Evolutionary conservation across 2,797 vertebrate genomes (phyloP).

Genomic region (Galaxias olidus): DNA sequence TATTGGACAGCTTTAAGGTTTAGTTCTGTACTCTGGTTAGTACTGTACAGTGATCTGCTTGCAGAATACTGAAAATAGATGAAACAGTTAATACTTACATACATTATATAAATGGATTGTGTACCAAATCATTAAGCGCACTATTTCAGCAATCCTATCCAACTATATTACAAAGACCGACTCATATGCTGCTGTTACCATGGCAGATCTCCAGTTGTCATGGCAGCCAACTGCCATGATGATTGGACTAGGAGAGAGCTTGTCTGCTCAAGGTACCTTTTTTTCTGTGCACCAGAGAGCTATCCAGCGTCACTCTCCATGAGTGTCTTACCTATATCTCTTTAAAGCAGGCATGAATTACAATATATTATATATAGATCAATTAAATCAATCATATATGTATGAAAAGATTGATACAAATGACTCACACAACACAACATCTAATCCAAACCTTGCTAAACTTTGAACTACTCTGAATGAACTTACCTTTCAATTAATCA

Average conservation of each 20-base stretch:
- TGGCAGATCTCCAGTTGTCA: constrained; percentile 65
- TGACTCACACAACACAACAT: too few species aligned
- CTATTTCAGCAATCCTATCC: constrained; percentile 3
- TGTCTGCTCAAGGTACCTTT: constrained; percentile 22
- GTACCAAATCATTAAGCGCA: not conserved
- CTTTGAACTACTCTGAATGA: too few species aligned
- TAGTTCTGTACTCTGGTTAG: too few species aligned
- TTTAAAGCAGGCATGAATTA: constrained; percentile 10
- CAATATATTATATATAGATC: not conserved
- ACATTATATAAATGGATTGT: not conserved
- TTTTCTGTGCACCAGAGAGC: constrained; percentile 3
- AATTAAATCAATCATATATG: constrained; percentile 3
- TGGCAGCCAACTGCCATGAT: constrained; percentile 55
- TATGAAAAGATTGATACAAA: not conserved
- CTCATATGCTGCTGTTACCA: constrained; percentile 42
- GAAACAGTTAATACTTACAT: not conserved
- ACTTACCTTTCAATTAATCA: too few species aligned
- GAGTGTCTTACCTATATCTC: constrained; percentile 26
- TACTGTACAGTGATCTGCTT: not conserved
- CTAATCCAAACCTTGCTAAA: too few species aligned
- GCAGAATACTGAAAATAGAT: not conserved
- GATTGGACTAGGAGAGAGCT: constrained; percentile 4
- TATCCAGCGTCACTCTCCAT: constrained; percentile 8
- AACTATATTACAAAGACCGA: constrained; percentile 14
- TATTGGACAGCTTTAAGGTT: not conserved